Evolutionary conservation across 2,888 invertebrate genomes (phyloP).

Genomic region (Latrodectus elegans): DNA sequence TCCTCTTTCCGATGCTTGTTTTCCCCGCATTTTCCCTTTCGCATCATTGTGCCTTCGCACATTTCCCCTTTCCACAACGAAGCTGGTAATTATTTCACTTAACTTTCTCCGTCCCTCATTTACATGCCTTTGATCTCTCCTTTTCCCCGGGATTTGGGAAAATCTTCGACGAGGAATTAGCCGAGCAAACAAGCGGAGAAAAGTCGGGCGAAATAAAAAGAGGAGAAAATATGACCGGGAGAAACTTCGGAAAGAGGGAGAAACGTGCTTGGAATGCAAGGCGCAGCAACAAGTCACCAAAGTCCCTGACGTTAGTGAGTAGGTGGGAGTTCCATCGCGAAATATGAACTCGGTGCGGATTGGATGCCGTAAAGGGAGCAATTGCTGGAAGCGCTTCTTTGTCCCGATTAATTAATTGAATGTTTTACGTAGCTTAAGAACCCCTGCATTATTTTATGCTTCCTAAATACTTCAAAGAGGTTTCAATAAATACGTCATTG

Average conservation of each 20-base stretch:
- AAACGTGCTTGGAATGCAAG: neutral
- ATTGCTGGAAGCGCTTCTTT: too few relatives aligned
- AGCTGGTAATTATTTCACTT: constrained; percentile 56
- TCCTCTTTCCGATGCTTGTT: neutral
- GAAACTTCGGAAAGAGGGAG: neutral
- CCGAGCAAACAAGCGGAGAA: neutral
- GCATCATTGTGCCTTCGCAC: constrained; percentile 12
- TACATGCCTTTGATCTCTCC: constrained; percentile 55
- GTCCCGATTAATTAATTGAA: too few relatives aligned
- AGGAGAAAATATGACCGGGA: neutral
- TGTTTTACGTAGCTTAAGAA: too few relatives aligned
- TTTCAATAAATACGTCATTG: too few relatives aligned
- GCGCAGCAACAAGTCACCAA: too few relatives aligned
- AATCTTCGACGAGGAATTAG: neutral
- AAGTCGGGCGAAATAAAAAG: neutral
- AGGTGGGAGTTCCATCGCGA: too few relatives aligned
- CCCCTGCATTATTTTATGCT: too few relatives aligned
- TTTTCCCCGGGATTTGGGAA: constrained; percentile 9
- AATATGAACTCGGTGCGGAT: too few relatives aligned
- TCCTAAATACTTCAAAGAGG: too few relatives aligned
- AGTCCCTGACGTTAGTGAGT: too few relatives aligned
- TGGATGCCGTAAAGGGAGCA: too few relatives aligned
- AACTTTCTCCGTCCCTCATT: constrained; percentile 46
- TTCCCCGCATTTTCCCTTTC: neutral
- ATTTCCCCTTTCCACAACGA: constrained; percentile 13